A percentile compares a stretch with the other conserved stretches of the same genome.
Conservation (phyloP, 2,797 vertebrate species). For the Neostethus bicornis region DNA sequence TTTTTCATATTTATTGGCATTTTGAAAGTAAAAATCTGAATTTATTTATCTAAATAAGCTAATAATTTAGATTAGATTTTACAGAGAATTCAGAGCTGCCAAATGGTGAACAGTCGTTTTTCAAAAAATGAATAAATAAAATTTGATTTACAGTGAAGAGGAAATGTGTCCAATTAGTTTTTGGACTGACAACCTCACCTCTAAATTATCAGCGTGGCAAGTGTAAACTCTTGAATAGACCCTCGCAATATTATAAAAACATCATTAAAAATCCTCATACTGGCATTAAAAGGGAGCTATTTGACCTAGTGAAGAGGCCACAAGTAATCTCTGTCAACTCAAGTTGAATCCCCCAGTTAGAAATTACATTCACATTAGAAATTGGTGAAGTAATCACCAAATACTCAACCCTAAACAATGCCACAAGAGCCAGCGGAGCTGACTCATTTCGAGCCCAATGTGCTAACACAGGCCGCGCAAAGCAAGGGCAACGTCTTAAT, state of each 20-base stretch:
- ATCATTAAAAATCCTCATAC: constrained; percentile 24
- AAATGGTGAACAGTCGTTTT: too few species aligned
- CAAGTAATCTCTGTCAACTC: constrained; percentile 20
- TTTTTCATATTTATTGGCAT: too few species aligned
- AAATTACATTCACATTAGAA: constrained; percentile 54
- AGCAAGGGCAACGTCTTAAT: constrained; percentile 72
- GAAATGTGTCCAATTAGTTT: not conserved
- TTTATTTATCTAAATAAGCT: too few species aligned
- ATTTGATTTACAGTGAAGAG: not conserved
- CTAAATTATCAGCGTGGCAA: not conserved
- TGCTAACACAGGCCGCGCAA: constrained; percentile 58
- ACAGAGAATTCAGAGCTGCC: too few species aligned
- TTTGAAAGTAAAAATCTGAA: too few species aligned
- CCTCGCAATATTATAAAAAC: not conserved
- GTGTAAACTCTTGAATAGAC: not conserved
- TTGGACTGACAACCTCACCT: not conserved
- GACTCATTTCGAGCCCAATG: constrained; percentile 48
- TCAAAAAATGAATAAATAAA: too few species aligned
- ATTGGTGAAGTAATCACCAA: constrained; percentile 47
- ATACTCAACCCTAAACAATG: constrained; percentile 60
- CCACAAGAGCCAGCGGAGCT: constrained; percentile 34
- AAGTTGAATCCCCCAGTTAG: constrained; percentile 24
- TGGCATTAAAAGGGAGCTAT: constrained; percentile 35
- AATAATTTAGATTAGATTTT: too few species aligned
- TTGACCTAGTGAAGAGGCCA: constrained; percentile 8